Evolutionary conservation across 1,140 invertebrate species (phyloP).

Genomic region (Meteorus sp.): DNA sequence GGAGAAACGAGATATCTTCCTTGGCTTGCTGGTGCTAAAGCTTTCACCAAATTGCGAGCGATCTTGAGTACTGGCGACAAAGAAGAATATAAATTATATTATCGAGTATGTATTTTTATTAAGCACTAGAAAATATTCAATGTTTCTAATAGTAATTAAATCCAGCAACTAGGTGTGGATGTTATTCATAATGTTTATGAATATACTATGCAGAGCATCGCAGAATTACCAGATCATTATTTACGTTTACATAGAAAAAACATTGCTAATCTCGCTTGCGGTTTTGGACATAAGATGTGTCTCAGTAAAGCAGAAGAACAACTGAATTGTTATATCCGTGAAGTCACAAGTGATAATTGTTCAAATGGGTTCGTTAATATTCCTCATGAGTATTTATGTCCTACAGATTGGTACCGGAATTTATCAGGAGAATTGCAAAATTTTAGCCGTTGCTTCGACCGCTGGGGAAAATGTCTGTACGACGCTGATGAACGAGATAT

Average conservation of each 20-base stretch:
- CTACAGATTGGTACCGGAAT: neutral
- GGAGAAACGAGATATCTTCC: slow-evolving; percentile 65
- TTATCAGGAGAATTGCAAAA: neutral
- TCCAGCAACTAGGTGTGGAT: neutral
- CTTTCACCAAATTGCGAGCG: slow-evolving; percentile 1
- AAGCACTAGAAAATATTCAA: too few species aligned
- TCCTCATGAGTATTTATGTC: neutral
- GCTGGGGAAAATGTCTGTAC: slow-evolving; percentile 6
- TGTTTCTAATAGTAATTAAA: too few species aligned
- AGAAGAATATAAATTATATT: neutral
- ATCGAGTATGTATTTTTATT: slow-evolving; percentile 1
- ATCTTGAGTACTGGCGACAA: neutral
- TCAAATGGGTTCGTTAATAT: neutral
- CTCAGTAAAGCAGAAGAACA: neutral
- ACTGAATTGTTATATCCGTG: slow-evolving; percentile 5
- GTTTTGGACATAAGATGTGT: slow-evolving; percentile 7
- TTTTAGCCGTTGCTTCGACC: neutral
- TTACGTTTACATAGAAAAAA: slow-evolving; percentile 12
- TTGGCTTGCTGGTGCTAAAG: slow-evolving; percentile 59
- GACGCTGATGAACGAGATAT: slow-evolving; percentile 13
- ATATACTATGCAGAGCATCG: neutral
- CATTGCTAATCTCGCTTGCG: slow-evolving; percentile 17
- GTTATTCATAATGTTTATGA: slow-evolving; percentile 4
- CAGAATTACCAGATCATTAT: neutral
- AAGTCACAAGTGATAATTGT: neutral